These are phyloP conservation scores for Myotis findleyi DNA, from an alignment of 2,797 vertebrate genomes.

Conservation along the genomic window DNA sequence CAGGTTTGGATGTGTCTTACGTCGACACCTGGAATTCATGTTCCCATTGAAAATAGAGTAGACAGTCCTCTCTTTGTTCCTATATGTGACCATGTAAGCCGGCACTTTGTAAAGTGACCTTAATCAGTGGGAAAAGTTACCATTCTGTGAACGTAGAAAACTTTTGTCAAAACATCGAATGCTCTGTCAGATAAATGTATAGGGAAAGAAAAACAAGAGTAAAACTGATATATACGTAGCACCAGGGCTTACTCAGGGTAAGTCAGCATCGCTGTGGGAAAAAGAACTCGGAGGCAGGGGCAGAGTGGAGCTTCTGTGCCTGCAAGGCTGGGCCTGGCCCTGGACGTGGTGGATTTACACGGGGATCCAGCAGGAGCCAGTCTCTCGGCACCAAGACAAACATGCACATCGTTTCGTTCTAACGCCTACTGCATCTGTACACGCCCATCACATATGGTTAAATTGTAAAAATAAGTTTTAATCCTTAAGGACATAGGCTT, in stretches of 20 bases:
- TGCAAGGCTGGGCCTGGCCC: no score
- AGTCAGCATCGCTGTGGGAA: no score
- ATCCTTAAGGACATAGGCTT: background rate
- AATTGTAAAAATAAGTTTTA: background rate
- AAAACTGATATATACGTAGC: background rate
- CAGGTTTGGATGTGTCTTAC: no score
- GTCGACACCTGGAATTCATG: background rate
- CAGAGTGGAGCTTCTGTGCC: no score
- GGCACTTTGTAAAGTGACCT: background rate
- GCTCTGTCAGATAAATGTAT: background rate
- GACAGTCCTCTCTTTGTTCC: background rate
- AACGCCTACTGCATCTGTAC: no score
- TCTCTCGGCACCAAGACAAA: no score
- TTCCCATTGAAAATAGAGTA: background rate
- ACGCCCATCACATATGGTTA: background rate
- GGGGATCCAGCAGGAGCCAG: no score
- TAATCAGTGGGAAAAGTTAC: background rate
- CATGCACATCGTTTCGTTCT: no score
- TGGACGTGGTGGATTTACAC: no score
- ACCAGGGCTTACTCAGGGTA: background rate
- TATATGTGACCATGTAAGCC: accelerated
- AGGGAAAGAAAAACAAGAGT: background rate
- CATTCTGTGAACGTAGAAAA: background rate
- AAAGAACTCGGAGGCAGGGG: no score
- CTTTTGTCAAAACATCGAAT: background rate